Evolutionary conservation across 2,888 invertebrate species (phyloP).

Genomic region (Camponotus fellah): DNA sequence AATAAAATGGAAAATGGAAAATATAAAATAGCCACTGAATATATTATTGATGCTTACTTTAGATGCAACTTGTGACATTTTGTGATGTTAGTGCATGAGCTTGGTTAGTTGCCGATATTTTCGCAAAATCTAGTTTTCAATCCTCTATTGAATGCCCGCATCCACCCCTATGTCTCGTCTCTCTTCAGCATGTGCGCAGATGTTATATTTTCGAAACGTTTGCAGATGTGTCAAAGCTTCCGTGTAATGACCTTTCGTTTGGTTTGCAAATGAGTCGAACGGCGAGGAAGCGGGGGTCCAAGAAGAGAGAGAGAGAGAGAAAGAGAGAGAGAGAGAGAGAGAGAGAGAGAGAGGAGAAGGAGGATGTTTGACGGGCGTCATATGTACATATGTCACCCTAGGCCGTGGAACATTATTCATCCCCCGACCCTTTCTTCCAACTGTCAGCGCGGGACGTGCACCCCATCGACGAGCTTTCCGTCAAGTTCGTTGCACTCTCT

Average conservation of each 20-base stretch:
- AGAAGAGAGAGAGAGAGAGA: not conserved
- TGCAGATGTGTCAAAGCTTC: conserved; percentile 66
- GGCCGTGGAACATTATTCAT: conserved; percentile 70
- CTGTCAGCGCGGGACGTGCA: conserved; percentile 51
- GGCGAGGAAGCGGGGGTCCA: conserved; percentile 7
- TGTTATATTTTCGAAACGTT: conserved; percentile 48
- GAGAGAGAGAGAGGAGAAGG: conserved; percentile 12
- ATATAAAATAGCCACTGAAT: not conserved
- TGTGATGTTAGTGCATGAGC: not conserved
- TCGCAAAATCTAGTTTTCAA: not conserved
- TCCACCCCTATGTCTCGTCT: not conserved
- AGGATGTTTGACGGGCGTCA: conserved; percentile 75
- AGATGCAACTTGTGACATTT: not conserved
- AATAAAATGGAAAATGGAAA: not conserved
- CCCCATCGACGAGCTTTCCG: conserved; percentile 64
- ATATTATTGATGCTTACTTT: not conserved
- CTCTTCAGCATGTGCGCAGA: conserved; percentile 52
- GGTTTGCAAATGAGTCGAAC: conserved; percentile 73
- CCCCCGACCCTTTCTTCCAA: conserved; percentile 63
- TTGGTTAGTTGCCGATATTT: not conserved
- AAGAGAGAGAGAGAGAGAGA: conserved; percentile 33
- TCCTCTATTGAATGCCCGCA: conserved; percentile 19
- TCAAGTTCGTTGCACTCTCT: conserved; percentile 74
- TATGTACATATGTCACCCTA: conserved; percentile 69
- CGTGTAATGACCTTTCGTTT: conserved; percentile 71